These are phyloP conservation scores for Globia sparganii DNA, from an alignment of 2,888 invertebrate genomes.

Conservation along the genomic window DNA sequence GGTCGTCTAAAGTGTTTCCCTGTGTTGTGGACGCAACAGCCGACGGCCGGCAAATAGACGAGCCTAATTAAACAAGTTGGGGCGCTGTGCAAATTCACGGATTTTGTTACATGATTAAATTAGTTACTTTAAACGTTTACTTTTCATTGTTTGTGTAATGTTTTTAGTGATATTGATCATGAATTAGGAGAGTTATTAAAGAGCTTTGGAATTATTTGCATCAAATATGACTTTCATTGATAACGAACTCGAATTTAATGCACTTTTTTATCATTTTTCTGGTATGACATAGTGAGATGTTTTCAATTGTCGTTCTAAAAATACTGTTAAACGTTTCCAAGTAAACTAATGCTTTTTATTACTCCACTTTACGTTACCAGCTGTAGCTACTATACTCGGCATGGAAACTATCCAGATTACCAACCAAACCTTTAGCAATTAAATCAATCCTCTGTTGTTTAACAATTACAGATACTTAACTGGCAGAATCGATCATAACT, in stretches of 20 bases:
- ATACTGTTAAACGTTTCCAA: not conserved
- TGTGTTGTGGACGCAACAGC: conserved; percentile 45
- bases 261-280: not conserved
- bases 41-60: conserved; percentile 43
- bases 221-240: not conserved
- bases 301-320: not conserved
- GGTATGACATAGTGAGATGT: not conserved
- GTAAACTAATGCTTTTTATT: not conserved
- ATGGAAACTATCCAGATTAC: not conserved
- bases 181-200: not conserved
- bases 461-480: accelerated
- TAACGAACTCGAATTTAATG: not conserved
- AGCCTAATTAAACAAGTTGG: conserved; percentile 61
- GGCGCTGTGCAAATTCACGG: conserved; percentile 47
- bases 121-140: conserved; percentile 40
- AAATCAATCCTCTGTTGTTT: not conserved
- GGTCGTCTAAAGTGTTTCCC: conserved; percentile 33
- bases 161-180: conserved; percentile 17
- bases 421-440: not conserved
- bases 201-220: not conserved
- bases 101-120: conserved; percentile 60
- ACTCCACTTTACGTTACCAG: not conserved
- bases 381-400: no score
- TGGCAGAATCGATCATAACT: not conserved
- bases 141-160: conserved; percentile 12